Evolutionary conservation across 1,140 invertebrate genomes (phyloP), one percentile per base, ranked within the genome.

Genomic region (Rhynchophorus ferrugineus): DNA sequence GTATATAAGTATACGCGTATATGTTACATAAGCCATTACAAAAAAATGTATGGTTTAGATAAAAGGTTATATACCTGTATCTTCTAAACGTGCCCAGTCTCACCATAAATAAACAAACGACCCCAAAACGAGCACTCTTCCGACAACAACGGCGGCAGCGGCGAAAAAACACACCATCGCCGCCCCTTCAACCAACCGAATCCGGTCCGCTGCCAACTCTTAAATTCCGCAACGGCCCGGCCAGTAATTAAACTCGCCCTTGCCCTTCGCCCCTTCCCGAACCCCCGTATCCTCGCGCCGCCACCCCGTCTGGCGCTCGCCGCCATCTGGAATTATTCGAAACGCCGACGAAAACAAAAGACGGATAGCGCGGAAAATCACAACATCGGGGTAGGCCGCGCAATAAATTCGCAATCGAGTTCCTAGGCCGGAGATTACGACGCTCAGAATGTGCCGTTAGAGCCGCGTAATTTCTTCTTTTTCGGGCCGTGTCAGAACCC

Each of bases 361-460:
- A 59, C 44, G 48, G 57, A 59, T 59, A 37, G 57, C 54, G 48
- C 38, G 54, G 57, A 59, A 59, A 59, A 59, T 59, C 57, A 59
- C 57, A 50, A 59, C 57, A 59, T 33, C 54, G 57, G 48, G 54
- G 39, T 39, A 44, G 14, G 41, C 19, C 13, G 24, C 49, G 45
- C 49, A 44, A 52, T 52, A 52, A 52, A 52, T 52, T 36, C 42
- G 18, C 42, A 19, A 52, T 52, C 42, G 20, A 29, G 18, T 7
- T 33, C 45, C 41, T 43, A 35, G 24, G 22, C 46, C 29, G 20
- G 18, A 20, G 29, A 11, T 36, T 18, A 19, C 33, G 18, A 34
- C 8, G 6, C 16, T n/a, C 11, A 36, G 5, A 7, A 34, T 17
- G 21, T 36, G 18, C 16, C 16, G 35, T 49, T 22, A 21, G 38